phyloP scores from a whole-genome alignment of 2,888 invertebrate genomes.

The Polymixis flavicincta region DNA sequence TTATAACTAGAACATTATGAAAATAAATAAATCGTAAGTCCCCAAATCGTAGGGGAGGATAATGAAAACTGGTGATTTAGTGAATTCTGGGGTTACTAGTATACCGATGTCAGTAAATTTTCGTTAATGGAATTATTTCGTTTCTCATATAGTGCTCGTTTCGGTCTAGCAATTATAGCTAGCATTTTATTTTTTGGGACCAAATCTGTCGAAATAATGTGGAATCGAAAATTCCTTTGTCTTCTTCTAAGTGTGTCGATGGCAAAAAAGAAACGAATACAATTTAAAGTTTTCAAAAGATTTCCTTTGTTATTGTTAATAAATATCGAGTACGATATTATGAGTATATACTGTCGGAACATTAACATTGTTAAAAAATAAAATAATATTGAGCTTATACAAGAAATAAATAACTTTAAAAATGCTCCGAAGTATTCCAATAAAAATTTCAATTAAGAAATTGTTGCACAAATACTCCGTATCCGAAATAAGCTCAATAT shows the following conservation, averaged over 20 bases:
- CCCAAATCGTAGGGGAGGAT: conserved; percentile 66
- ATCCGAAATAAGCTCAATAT: conserved; percentile 47
- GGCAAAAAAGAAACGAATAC: too few relatives aligned
- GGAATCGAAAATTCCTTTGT: neutral
- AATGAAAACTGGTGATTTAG: conserved; percentile 74
- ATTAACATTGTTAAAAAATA: neutral
- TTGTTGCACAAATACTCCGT: conserved; percentile 19
- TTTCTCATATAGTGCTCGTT: conserved; percentile 55
- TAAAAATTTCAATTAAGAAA: conserved; percentile 34
- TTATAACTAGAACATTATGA: conserved; percentile 50
- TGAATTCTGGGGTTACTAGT: conserved; percentile 63
- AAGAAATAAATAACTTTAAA: conserved; percentile 10
- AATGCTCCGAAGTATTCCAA: conserved; percentile 41
- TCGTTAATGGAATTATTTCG: conserved; percentile 68
- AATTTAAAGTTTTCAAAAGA: too few relatives aligned
- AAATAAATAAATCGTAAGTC: conserved; percentile 63
- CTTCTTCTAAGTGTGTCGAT: too few relatives aligned
- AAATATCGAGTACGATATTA: neutral
- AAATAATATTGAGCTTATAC: neutral
- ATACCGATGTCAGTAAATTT: conserved; percentile 57
- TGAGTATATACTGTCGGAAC: too few relatives aligned
- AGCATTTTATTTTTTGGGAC: neutral
- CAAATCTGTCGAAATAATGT: neutral
- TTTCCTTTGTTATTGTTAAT: neutral
- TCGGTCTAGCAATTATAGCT: conserved; percentile 35